These are phyloP conservation scores for Lasiurus cinereus DNA, from an alignment of 2,113 vertebrate species.

Conservation along the genomic window DNA sequence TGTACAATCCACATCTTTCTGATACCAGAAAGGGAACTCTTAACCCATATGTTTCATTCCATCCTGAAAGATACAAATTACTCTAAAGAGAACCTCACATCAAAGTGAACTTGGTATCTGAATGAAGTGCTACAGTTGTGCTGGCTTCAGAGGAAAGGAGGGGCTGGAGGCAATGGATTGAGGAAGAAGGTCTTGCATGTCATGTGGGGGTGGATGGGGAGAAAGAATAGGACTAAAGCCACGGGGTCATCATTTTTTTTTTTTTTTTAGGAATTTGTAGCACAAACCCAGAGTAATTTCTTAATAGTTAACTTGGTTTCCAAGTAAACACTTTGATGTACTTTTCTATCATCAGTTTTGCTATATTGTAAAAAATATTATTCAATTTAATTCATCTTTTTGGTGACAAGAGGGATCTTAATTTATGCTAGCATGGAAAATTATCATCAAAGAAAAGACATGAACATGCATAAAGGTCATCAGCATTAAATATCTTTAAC, in stretches of 20 bases:
- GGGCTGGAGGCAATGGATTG: background rate
- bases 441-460: background rate
- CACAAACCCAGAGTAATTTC: background rate
- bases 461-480: background rate
- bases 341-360: background rate
- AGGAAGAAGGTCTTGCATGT: background rate
- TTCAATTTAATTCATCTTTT: background rate
- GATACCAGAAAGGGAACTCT: background rate
- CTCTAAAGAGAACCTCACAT: background rate
- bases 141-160: background rate
- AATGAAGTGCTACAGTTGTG: background rate
- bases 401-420: background rate
- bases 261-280: background rate
- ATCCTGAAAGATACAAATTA: background rate
- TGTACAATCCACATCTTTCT: background rate
- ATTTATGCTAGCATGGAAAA: background rate
- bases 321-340: background rate
- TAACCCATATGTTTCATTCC: background rate
- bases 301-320: background rate
- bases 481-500: background rate
- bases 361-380: background rate
- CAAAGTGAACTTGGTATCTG: background rate
- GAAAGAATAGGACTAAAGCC: background rate
- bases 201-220: background rate
- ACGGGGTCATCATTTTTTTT: background rate